Conservation (phyloP, 1,140 invertebrate species). For the Stenopsyche tienmushanensis region DNA sequence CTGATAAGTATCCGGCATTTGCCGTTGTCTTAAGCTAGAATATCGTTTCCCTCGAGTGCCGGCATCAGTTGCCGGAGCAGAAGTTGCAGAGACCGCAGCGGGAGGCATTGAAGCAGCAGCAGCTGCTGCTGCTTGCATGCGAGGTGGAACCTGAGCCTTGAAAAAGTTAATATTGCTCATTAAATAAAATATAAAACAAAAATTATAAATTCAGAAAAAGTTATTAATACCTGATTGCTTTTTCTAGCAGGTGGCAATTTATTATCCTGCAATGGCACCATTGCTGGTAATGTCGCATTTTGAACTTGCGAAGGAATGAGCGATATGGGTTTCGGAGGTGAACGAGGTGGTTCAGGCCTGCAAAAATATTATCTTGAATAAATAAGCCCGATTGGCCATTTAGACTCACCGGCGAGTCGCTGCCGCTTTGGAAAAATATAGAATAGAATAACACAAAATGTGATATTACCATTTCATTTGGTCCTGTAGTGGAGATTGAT, state of each 20-base stretch:
- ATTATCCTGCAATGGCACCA: slow-evolving; percentile 26
- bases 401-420: too few relatives aligned
- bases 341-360: slow-evolving; percentile 14
- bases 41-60: slow-evolving; percentile 70
- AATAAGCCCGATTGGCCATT: background rate
- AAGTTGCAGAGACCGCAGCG: slow-evolving; percentile 21
- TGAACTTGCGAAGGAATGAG: slow-evolving; percentile 6
- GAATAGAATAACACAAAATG: background rate
- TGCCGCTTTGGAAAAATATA: background rate
- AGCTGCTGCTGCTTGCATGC: slow-evolving; percentile 16
- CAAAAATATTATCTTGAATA: background rate
- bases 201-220: background rate
- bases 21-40: slow-evolving; percentile 70
- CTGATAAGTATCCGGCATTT: slow-evolving; percentile 54
- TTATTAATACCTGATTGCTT: slow-evolving; percentile 14
- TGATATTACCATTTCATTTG: slow-evolving; percentile 22
- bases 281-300: background rate
- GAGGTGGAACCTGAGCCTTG: slow-evolving; percentile 30
- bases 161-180: background rate
- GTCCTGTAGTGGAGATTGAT: slow-evolving; percentile 11
- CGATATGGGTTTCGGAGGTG: slow-evolving; percentile 12
- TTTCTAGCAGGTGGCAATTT: slow-evolving; percentile 27
- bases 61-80: slow-evolving; percentile 47
- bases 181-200: background rate
- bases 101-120: background rate